Evolutionary conservation across 2,797 vertebrate genomes (phyloP), one percentile per base, ranked within the genome.

Genomic region (Hemibagrus guttatus): DNA sequence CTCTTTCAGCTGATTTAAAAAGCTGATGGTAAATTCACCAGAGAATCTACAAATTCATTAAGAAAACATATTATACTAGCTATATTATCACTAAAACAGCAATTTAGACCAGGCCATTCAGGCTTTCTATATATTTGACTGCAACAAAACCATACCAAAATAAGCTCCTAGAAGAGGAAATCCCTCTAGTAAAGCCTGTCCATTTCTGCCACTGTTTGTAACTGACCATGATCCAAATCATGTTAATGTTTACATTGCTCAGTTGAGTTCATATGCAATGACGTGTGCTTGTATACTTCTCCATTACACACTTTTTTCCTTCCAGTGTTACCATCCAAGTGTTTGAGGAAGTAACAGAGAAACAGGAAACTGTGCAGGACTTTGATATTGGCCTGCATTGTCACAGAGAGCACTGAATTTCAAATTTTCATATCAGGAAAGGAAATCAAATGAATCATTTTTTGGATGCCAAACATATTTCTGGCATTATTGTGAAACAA

Each of bases 331-430:
- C 26, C 17, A 1, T 82, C 31, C 71, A 76, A 84, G 61, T 83
- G 68, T 84, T 88, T 71, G 74, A 89, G 89, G 89, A 88, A 89
- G 87, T 85, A 52, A 76, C 72, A 54, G 39, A 80, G 89, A 83
- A 90, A 89, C 87, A 89, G 90, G 90, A 90, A 89, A 80, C 69
- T 75, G 81, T 83, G 84, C 81, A 31, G 81, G 49, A 66, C 84
- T 86, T 86, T 90, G 88, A 89, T 89, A 89, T 54, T 69, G 31
- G 49, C 59, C 71, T 54, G 54, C 28, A 46, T 39, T 49, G 61
- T 58, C 42, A 66, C 54, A 69, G 74, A 88, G 7, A 42, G 56
- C 42, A 85, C 11, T 35, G 49, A 83, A 79, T 76, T 78, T 42
- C 16, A 6, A 83, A 81, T 87, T 87, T 69, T 59, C 35, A 39